phyloP scores from a whole-genome alignment of 23 tunicate genomes.

The Clavelina lepadiformis region DNA sequence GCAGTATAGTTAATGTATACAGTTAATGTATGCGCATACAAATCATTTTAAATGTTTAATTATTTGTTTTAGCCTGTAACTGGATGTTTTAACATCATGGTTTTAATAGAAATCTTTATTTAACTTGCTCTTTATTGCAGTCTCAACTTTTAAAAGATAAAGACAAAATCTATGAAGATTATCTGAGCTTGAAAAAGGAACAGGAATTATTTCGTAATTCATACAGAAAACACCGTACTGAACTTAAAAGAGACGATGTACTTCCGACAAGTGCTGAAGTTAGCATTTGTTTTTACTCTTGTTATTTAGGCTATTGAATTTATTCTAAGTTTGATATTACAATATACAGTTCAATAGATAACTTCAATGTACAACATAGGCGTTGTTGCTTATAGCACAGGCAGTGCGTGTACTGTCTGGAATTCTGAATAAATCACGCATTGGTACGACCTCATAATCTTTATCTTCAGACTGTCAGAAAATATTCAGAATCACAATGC shows the following conservation, averaged over 20 bases:
- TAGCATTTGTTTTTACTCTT: background rate
- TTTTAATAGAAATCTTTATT: background rate
- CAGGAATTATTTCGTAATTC: background rate
- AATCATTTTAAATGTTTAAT: no score
- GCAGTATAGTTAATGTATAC: no score
- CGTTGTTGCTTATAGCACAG: background rate
- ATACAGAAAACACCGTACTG: background rate
- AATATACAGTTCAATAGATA: no score
- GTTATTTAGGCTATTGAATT: no score
- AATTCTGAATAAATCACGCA: no score
- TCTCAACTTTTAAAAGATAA: background rate
- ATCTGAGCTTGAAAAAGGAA: background rate
- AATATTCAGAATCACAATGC: no score
- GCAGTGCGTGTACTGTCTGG: no score
- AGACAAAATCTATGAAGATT: background rate
- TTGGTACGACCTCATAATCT: no score
- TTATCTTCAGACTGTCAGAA: no score
- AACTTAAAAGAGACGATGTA: background rate
- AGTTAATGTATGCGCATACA: no score
- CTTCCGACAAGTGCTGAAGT: slow-evolving; percentile 5
- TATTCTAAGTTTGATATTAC: no score
- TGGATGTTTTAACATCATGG: background rate
- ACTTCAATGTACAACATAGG: background rate
- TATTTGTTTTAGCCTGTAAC: background rate
- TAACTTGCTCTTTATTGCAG: background rate